Percentiles rank a stretch among this genome's conserved stretches.
Conservation (phyloP, 2,113 vertebrate genomes). For the Diphyllodes magnificus region DNA sequence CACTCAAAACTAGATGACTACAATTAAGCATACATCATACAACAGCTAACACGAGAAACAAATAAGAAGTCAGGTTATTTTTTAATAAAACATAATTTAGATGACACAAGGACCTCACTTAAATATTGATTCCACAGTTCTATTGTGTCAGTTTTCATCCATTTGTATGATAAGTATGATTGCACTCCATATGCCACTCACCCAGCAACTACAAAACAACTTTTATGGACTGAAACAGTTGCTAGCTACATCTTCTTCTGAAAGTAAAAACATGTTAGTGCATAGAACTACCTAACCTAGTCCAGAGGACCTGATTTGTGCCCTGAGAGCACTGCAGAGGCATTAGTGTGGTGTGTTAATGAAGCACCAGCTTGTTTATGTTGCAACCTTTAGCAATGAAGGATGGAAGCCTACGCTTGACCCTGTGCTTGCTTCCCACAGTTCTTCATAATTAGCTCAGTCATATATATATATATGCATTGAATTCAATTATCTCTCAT, state of each 20-base stretch:
- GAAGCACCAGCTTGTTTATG: background rate
- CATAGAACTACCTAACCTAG: background rate
- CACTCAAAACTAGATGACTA: background rate
- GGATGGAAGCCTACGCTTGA: fast-evolving
- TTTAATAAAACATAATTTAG: background rate
- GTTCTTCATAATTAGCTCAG: background rate
- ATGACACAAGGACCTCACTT: background rate
- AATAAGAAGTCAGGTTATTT: background rate
- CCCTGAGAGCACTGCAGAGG: background rate
- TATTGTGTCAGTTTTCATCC: background rate
- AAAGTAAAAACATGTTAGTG: background rate
- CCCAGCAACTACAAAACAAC: background rate
- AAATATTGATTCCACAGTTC: background rate
- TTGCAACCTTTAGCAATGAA: background rate
- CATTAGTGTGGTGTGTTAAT: background rate
- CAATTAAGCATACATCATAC: background rate
- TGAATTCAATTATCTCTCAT: background rate
- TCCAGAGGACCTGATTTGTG: background rate
- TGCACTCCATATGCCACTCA: fast-evolving
- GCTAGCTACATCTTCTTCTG: background rate
- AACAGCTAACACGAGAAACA: background rate
- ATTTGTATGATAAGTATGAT: background rate
- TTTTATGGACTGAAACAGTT: background rate
- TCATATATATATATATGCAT: background rate
- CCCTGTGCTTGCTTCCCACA: background rate